Base-by-base conservation (phyloP, 2,797 vertebrate genomes). In the Micrastur ruficollis region DNA sequence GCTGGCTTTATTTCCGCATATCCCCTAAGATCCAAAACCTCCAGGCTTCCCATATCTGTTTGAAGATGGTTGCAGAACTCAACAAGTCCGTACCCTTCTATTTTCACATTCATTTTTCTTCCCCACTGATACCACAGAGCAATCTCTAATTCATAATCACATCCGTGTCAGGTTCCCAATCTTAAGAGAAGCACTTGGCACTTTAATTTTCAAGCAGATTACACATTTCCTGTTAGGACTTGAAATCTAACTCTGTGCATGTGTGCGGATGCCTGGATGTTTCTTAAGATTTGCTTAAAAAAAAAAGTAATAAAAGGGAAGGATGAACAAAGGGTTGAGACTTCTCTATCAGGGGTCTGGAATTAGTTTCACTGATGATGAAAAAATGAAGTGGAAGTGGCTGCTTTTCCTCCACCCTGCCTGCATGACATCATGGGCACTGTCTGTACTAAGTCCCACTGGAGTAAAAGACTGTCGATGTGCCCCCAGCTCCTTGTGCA, bases 171-270 rank as follows among this genome's bases (percentile, higher is more conserved):
- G 89, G 92, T 95, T 94, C 94, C 78, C 83, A 94, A 89, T 89
- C 90, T 91, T 71, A 85, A 95, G 74, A 85, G 92, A 71, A 94
- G 92, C 68, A 55, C 63, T 91, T 89, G 93, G 94, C 90, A 87
- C 92, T 95, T 96, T 71, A 90, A 93, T 94, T 92, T 97, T 95
- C 63, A 73, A 85, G 86, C 59, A 95, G 95, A 95, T 95, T 95
- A 95, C 96, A 97, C 56, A 36, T 89, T 92, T 97, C 97, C 93
- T 97, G 94, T 92, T 89, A 55, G 89, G 94, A 90, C 94, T 87
- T 96, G 96, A 95, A 95, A 92, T 53, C 71, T 46, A 92, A 84
- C 90, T 86, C 81, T 19, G 42, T 67, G 82, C 72, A 72, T 80
- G 65, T 74, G 86, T 89, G 67, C n/a, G 86, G 84, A 81, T 88